Conservation (phyloP, 2,888 invertebrate genomes). For the Anoplius nigerrimus region DNA sequence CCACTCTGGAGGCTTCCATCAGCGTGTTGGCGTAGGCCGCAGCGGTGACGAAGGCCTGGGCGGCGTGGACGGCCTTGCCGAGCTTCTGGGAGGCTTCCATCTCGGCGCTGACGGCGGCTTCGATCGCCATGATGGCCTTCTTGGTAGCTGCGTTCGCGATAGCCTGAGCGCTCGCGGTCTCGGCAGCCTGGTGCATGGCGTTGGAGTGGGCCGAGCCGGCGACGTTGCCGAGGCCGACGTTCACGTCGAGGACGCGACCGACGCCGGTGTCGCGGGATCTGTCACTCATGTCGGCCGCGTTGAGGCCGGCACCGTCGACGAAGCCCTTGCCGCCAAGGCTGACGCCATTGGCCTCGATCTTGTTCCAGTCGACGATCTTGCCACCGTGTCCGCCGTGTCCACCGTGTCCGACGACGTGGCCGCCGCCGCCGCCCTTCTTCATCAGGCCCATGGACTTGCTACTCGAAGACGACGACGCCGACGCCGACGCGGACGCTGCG, state of each 20-base stretch:
- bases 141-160: not conserved
- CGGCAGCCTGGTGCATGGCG: slow-evolving; percentile 2
- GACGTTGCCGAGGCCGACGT: not conserved
- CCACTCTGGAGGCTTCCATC: not conserved
- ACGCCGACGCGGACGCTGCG: not conserved
- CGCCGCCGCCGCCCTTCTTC: slow-evolving; percentile 3
- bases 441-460: not conserved
- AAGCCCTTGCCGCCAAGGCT: not conserved
- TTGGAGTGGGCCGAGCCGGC: not conserved
- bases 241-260: not conserved
- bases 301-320: slow-evolving; percentile 14
- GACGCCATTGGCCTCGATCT: not conserved
- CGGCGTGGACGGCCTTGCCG: not conserved
- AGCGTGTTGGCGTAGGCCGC: not conserved
- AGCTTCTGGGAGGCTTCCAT: not conserved
- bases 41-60: not conserved
- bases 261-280: not conserved
- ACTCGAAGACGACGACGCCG: slow-evolving; percentile 2
- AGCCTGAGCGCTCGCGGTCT: slow-evolving; percentile 4
- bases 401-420: not conserved
- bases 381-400: not conserved
- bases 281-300: slow-evolving; percentile 3
- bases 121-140: not conserved
- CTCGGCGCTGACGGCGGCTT: slow-evolving; percentile 12
- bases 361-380: not conserved